Base-by-base conservation (phyloP, 2,888 invertebrate genomes). In the Cataglyphis livida region DNA sequence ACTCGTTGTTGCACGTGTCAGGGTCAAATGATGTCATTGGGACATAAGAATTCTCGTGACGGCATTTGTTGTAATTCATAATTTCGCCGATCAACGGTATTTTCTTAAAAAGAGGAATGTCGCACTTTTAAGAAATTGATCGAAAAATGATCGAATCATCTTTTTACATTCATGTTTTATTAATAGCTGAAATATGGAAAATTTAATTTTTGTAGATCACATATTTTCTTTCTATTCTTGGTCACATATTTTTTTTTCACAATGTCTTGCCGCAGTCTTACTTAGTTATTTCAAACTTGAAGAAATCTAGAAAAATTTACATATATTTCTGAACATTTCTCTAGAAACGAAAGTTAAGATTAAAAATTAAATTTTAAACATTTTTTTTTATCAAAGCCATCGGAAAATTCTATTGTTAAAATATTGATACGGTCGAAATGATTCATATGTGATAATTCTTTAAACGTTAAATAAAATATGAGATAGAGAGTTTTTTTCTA, bases 21-120 rank as follows among this genome's bases (percentile, higher is more conserved):
- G 90, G 92, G 92, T 90, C 90, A 87, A 73, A 88, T 90, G 92
- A 91, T 89, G 91, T 93, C 92, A 92, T 87, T 89, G 83, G 84
- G 84, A 91, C 84, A 87, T 90, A 90, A 91, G 89, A 89, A 92
- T 91, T 84, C 76, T 86, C 84, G 83, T 28, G 66, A 83, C 73
- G 66, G 28, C 57, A 81, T 81, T 82, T 62, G 82, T 78, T 84
- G 81, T 87, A 89, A 90, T 88, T 91, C 84, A 15, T 18, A 28
- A 88, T 88, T 81, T 85, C 84, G 85, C 18, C 84, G 73, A 87
- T 87, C 84, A 76, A 74, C 64, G 84, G 25, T 28, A 73, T 87
- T 83, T 71, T 86, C 74, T 68, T 66, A 21, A 6, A 75, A 75
- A 54, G 54, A 81, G 70, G 59, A 76, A 81, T 73, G 10, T 21